Conservation (phyloP, 2,113 vertebrate genomes). For the Dromaius novaehollandiae region DNA sequence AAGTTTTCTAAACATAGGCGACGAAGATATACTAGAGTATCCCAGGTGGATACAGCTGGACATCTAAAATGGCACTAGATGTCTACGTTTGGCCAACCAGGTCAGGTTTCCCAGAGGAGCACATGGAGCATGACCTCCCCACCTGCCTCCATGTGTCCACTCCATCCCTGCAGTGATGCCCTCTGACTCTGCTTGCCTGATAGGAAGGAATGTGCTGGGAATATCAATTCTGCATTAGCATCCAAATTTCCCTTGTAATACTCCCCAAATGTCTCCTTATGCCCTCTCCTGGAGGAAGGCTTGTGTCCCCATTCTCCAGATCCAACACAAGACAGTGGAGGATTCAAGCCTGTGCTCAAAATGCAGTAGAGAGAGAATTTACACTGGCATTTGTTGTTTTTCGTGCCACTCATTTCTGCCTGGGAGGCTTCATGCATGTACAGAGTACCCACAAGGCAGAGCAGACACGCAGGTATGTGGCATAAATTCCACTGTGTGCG, state of each 20-base stretch:
- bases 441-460: not conserved
- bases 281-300: not conserved
- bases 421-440: not conserved
- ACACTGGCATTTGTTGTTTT: not conserved
- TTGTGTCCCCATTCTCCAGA: not conserved
- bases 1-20: not conserved
- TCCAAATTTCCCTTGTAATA: not conserved
- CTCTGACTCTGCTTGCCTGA: not conserved
- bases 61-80: not conserved
- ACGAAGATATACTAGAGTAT: too few species aligned
- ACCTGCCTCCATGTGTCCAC: accelerated
- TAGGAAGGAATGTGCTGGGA: not conserved
- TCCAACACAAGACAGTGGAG: not conserved
- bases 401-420: not conserved
- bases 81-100: not conserved
- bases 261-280: not conserved
- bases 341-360: not conserved
- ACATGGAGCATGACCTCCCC: accelerated
- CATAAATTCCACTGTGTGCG: not conserved
- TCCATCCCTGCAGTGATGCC: not conserved
- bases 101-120: not conserved
- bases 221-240: not conserved
- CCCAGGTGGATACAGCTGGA: not conserved
- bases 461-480: not conserved
- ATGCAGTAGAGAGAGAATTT: not conserved